Base-by-base conservation (phyloP, 2,797 vertebrate genomes). In the Netta rufina region DNA sequence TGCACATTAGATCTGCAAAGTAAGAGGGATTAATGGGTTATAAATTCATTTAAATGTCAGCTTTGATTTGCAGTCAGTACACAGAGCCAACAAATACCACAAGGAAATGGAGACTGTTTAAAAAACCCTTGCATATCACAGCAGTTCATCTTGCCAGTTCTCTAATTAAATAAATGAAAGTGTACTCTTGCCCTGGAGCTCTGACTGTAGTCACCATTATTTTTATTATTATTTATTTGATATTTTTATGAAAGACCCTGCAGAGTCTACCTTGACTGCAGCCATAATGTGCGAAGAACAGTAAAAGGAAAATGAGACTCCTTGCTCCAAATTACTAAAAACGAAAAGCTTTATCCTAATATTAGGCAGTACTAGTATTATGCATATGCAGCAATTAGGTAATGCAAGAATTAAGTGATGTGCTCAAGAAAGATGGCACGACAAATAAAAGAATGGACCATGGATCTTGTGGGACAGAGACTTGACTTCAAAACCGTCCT, bases 121-220 rank as follows among this genome's bases (percentile, higher is more conserved):
- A 62, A 87, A 66, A 74, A 5, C 20, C 77, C 60, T 71, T 54
- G 41, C 24, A 45, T 73, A 72, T 25, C 25, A 14, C 2, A 62
- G 39, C 25, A 32, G 66, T 86, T 91, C 8, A 70, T 47, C 64
- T 73, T 88, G 66, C 51, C 51, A 54, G 51, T 74, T 91, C 89
- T 67, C 49, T 90, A 62, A 77, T 93, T 88, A 57, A 72, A 69
- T 75, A 95, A 58, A 78, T 84, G 13, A 66, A 90, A 85, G 20
- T 53, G 33, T 47, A 19, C 8, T 73, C 19, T 57, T 47, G 71
- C 41, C 24, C 61, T 79, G 53, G 53, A 71, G 70, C 51, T 92
- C 66, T 72, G 71, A 53, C 75, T 87, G 58, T 54, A 56, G 32
- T 7, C 58, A 8, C 49, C 6, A 3, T 30, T 51, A 57, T 18